A percentile compares a stretch with the other conserved stretches of the same genome.
These are phyloP conservation scores for Sesia apiformis DNA, from an alignment of 2,888 invertebrate genomes.

Conservation along the genomic window DNA sequence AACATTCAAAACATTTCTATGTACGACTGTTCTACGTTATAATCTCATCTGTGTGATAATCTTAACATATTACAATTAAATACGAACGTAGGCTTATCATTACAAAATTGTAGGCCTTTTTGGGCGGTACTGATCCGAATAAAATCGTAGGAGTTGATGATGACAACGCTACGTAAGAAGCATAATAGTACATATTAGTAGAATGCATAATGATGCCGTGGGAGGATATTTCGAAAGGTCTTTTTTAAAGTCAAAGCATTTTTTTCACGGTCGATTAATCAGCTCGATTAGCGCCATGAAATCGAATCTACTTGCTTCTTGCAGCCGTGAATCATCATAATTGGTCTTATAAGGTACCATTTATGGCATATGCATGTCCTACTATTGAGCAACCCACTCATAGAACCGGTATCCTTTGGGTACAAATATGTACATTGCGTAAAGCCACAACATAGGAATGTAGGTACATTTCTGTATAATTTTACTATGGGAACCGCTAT, in stretches of 20 bases:
- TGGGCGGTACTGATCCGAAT: not conserved
- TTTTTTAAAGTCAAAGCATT: not conserved
- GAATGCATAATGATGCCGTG: not conserved
- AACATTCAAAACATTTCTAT: too few species aligned
- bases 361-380: slow-evolving; percentile 19
- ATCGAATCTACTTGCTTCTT: slow-evolving; percentile 20
- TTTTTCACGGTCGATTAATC: slow-evolving; percentile 9
- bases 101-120: not conserved
- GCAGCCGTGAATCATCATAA: slow-evolving; percentile 22
- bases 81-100: not conserved
- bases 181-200: not conserved
- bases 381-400: not conserved
- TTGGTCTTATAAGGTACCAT: slow-evolving; percentile 31
- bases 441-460: not conserved
- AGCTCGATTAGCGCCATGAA: slow-evolving; percentile 17
- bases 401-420: not conserved
- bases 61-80: too few species aligned
- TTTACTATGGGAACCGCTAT: not conserved
- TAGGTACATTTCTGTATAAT: not conserved
- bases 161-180: not conserved
- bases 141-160: not conserved
- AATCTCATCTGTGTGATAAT: too few species aligned
- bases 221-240: not conserved
- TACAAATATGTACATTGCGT: not conserved
- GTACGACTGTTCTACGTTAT: too few species aligned